These are phyloP conservation scores for Cuniculus paca DNA, from an alignment of 2,797 vertebrate genomes.

Conservation along the genomic window DNA sequence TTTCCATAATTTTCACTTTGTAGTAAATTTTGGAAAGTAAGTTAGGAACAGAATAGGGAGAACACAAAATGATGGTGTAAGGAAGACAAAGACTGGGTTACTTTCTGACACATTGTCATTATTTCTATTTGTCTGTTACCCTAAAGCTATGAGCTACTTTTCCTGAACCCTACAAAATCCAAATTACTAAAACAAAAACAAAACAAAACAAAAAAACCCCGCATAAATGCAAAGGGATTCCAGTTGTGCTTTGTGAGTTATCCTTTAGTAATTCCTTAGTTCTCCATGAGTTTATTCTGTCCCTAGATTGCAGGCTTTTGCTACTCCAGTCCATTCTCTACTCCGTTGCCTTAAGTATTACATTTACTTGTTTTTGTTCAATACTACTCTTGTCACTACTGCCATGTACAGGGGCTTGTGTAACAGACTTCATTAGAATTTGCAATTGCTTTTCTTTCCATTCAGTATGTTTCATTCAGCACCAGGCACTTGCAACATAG, in stretches of 20 bases:
- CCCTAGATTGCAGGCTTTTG: background rate
- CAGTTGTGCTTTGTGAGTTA: background rate
- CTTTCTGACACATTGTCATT: background rate
- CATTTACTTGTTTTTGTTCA: background rate
- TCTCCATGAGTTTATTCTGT: background rate
- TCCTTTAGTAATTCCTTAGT: background rate
- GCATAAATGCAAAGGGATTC: background rate
- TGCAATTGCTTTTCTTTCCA: background rate
- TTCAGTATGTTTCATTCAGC: constrained; percentile 5
- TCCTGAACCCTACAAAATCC: background rate
- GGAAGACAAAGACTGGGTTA: background rate
- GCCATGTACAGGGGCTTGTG: background rate
- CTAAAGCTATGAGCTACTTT: background rate
- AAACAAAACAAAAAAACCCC: background rate
- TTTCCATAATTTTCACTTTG: constrained; percentile 11
- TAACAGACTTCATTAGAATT: background rate
- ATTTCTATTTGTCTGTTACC: background rate
- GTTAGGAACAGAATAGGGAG: constrained; percentile 13
- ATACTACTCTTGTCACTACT: background rate
- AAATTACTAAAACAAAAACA: constrained; percentile 17
- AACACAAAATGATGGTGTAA: background rate
- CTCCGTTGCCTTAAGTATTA: background rate
- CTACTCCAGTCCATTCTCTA: background rate
- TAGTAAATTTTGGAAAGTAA: background rate
- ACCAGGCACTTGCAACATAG: background rate